Evolutionary conservation across 2,113 vertebrate species (phyloP).

Genomic region (Myrmecobius fasciatus): DNA sequence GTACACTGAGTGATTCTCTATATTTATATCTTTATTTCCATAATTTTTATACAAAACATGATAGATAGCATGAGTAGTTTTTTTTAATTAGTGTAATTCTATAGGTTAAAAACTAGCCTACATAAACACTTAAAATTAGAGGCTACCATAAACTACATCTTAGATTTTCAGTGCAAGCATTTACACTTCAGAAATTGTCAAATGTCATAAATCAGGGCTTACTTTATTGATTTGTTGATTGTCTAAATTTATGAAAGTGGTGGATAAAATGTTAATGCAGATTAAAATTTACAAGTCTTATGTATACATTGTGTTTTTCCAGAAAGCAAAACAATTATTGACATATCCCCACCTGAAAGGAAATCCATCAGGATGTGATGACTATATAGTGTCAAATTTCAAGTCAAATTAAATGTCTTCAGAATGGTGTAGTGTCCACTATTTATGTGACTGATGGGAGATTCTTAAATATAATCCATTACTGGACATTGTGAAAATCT

Average conservation of each 20-base stretch:
- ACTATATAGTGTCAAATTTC: neutral
- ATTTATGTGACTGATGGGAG: too few relatives aligned
- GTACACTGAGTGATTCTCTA: neutral
- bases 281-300: neutral
- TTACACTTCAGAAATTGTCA: neutral
- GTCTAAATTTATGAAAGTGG: neutral
- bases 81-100: neutral
- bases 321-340: neutral
- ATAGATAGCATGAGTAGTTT: neutral
- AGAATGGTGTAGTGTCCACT: too few relatives aligned
- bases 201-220: neutral
- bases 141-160: neutral
- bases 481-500: too few relatives aligned
- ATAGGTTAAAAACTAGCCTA: neutral
- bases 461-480: too few relatives aligned
- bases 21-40: neutral
- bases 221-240: neutral
- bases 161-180: neutral
- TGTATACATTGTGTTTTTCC: neutral
- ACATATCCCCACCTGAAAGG: neutral
- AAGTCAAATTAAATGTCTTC: too few relatives aligned
- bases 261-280: neutral
- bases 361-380: too few relatives aligned
- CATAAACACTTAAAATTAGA: neutral
- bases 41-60: neutral